A percentile compares a stretch with the other conserved stretches of the same genome.
Evolutionary conservation across 2,113 vertebrate genomes (phyloP).

Genomic region (Peromyscus californicus): DNA sequence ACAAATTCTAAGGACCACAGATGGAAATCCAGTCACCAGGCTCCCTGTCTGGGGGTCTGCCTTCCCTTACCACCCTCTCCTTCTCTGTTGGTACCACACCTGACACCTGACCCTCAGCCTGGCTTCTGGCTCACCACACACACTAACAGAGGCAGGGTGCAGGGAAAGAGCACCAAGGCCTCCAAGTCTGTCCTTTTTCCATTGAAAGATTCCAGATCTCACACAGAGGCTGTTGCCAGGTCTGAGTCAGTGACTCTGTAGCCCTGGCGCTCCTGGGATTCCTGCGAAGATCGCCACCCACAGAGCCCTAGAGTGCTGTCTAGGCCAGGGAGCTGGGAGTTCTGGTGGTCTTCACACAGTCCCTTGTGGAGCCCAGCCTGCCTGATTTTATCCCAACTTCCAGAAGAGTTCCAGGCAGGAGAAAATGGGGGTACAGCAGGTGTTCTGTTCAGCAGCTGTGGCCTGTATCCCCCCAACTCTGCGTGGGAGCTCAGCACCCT

Average conservation of each 20-base stretch:
- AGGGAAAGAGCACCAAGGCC: background rate
- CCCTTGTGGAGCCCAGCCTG: background rate
- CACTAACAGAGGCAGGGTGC: background rate
- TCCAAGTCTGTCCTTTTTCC: background rate
- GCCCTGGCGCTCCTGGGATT: background rate
- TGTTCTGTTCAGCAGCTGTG: background rate
- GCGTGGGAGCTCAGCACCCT: background rate
- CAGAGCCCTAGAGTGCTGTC: background rate
- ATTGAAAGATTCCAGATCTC: too few species aligned
- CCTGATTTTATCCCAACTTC: background rate
- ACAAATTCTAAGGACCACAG: background rate
- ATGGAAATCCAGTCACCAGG: background rate
- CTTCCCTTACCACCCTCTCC: background rate
- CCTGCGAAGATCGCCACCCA: background rate
- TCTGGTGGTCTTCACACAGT: background rate
- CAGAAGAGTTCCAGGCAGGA: background rate
- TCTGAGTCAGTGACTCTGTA: background rate
- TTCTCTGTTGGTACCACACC: background rate
- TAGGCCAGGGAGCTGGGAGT: background rate
- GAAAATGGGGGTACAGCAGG: background rate
- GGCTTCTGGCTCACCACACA: background rate
- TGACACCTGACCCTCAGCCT: background rate
- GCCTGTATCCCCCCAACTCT: background rate
- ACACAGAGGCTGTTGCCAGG: background rate
- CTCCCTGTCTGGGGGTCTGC: too few species aligned